A percentile compares a stretch with the other conserved stretches of the same genome.
phyloP scores from a whole-genome alignment of 2,797 vertebrate genomes.

The Vespertilio murinus region DNA sequence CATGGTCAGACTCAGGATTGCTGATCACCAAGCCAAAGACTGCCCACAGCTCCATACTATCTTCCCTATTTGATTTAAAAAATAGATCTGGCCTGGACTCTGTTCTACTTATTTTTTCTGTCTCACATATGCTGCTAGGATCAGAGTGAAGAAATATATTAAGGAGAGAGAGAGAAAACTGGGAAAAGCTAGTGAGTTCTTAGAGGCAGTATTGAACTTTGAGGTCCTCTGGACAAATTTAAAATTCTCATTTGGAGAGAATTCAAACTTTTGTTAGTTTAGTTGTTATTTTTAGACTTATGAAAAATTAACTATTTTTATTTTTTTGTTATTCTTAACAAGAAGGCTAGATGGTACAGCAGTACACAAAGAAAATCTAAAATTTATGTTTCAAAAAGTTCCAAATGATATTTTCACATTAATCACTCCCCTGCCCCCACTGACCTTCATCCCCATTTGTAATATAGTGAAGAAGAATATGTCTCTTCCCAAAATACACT shows the following conservation, averaged over 20 bases:
- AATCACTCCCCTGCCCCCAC: neutral
- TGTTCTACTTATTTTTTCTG: neutral
- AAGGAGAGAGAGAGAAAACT: neutral
- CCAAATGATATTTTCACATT: neutral
- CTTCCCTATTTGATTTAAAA: neutral
- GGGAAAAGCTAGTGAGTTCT: neutral
- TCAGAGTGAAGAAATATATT: neutral
- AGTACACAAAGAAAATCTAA: neutral
- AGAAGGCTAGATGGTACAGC: neutral
- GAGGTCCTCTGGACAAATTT: neutral
- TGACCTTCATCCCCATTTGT: neutral
- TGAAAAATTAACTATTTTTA: neutral
- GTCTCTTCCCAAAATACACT: neutral
- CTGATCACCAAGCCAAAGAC: neutral
- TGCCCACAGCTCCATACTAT: neutral
- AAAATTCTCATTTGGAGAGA: slow-evolving; percentile 39
- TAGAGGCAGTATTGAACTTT: neutral
- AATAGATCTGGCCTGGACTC: neutral
- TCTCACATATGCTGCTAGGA: neutral
- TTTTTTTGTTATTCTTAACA: neutral
- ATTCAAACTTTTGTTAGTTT: neutral
- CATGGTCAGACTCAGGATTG: neutral
- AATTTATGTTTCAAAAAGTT: neutral
- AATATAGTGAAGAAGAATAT: neutral
- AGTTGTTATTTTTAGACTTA: slow-evolving; percentile 25